Percentiles rank a stretch among this genome's conserved stretches.
These are phyloP conservation scores for Peucedramus taeniatus DNA, from an alignment of 2,113 vertebrate genomes.

Conservation along the genomic window DNA sequence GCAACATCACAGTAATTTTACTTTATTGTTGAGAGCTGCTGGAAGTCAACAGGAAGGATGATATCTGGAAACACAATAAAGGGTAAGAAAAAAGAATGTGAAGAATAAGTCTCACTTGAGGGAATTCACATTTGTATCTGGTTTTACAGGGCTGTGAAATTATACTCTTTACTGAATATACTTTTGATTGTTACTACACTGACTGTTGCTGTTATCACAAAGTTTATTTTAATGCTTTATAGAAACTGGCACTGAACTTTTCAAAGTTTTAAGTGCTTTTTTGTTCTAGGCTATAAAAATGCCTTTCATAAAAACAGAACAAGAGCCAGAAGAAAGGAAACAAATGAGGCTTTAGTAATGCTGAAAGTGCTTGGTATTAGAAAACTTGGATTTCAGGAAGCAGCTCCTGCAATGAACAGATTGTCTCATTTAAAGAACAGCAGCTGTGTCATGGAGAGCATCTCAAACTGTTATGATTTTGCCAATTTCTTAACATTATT, in stretches of 20 bases:
- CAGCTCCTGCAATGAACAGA: neutral
- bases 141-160: neutral
- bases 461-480: constrained; percentile 21
- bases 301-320: neutral
- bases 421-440: constrained; percentile 21
- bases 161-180: neutral
- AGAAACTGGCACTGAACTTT: neutral
- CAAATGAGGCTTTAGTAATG: neutral
- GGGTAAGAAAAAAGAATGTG: neutral
- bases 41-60: neutral
- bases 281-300: neutral
- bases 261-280: neutral
- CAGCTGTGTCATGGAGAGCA: neutral
- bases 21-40: neutral
- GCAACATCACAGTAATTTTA: neutral
- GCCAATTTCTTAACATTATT: neutral
- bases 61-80: neutral
- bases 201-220: neutral
- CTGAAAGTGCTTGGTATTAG: neutral
- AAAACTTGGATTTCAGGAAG: neutral
- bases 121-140: neutral
- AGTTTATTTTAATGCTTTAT: neutral
- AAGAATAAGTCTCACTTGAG: neutral
- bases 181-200: neutral
- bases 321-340: neutral